Base-by-base conservation (phyloP, 1,140 invertebrate genomes). In the Anoplolepis gracilipes region DNA sequence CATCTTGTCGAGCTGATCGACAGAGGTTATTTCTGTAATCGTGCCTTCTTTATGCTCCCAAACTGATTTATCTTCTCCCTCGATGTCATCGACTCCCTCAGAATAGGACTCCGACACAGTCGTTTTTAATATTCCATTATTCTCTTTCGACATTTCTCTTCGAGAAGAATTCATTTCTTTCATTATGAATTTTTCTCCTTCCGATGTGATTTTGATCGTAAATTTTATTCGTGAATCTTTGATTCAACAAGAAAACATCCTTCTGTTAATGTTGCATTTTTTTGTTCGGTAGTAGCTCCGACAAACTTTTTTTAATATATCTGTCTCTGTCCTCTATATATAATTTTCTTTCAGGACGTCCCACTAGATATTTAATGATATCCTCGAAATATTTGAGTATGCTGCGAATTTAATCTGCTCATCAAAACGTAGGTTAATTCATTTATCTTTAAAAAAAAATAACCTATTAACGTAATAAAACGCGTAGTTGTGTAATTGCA, bases 331-430 rank as follows among this genome's bases (percentile, higher is more conserved):
- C n/a, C 33, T 36, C 33, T 36, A 36, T 36, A 36, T 36, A 36
- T 36, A n/a, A n/a, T n/a, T n/a, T n/a, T n/a, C n/a, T n/a, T n/a
- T n/a, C 33, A 4, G 22, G 33, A 36, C 33, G n/a, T n/a, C n/a
- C n/a, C n/a, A n/a, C 75, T 79, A 79, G 69, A 67, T 28, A 55
- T 81, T 81, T 72, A 57, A 57, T 19, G 16, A 53, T 22, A 42
- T 72, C 16, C 36, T 59, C 53, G 49, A 39, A 59, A 55, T 57
- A 36, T 73, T 42, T 22, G 0, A 64, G 30, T 39, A 19, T n/a
- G 16, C 65, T 2, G 13, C 19, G 13, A 72, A 72, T 57, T 81
- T 72, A 57, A 72, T 70, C 19, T 81, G 36, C 22, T 5, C n/a
- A n/a, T 25, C 22, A 13, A 55, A 69, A 59, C 5, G 19, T 77